These are phyloP conservation scores for Lepus townsendii DNA, from an alignment of 2,797 vertebrate species.

Conservation along the genomic window DNA sequence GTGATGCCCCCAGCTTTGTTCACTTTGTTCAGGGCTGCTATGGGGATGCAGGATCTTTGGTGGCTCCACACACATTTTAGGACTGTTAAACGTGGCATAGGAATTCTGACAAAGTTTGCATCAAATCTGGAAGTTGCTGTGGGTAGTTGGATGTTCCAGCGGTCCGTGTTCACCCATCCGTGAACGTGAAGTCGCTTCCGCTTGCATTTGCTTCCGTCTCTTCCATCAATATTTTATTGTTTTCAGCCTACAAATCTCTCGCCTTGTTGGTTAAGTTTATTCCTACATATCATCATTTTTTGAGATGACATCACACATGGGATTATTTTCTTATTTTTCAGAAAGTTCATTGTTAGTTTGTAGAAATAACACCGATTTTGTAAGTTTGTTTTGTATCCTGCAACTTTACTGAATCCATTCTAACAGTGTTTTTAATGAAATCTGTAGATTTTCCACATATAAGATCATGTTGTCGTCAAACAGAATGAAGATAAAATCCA, in stretches of 20 bases:
- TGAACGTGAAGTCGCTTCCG: background rate
- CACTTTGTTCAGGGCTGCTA: background rate
- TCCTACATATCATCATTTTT: background rate
- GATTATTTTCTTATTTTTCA: background rate
- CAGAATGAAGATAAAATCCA: background rate
- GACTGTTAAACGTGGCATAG: background rate
- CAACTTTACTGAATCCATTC: background rate
- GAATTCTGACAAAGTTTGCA: background rate
- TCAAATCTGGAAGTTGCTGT: background rate
- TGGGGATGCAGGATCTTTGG: background rate
- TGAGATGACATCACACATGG: background rate
- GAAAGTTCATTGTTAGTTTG: background rate
- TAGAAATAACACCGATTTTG: background rate
- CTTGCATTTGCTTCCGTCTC: background rate
- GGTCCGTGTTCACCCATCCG: accelerated
- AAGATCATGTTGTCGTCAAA: background rate
- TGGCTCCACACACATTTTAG: background rate
- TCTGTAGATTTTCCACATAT: background rate
- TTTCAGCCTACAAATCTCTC: background rate
- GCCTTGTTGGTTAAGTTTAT: no score
- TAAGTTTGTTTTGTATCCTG: background rate
- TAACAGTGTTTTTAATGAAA: background rate
- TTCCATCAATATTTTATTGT: background rate
- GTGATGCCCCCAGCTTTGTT: no score
- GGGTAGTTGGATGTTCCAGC: no score